These are phyloP conservation scores for Tragelaphus strepsiceros DNA, from an alignment of 2,113 vertebrate species.

Conservation along the genomic window DNA sequence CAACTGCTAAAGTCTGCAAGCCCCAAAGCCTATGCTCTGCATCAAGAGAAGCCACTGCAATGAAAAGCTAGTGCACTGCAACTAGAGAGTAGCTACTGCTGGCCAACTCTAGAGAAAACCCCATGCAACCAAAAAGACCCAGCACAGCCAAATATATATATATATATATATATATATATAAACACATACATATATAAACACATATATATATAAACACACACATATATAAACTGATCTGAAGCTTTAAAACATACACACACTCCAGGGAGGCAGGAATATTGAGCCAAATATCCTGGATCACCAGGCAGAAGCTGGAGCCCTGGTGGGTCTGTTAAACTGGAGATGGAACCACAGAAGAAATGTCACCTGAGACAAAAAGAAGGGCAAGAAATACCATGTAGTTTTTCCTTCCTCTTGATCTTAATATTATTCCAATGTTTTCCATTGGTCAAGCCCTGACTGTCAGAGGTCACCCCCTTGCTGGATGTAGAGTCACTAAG, in stretches of 20 bases:
- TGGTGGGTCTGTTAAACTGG: accelerated
- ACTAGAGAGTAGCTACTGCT: not conserved
- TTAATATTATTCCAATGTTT: not conserved
- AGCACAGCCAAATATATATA: accelerated
- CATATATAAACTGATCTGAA: not conserved
- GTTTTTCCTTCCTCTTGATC: not conserved
- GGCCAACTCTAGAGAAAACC: not conserved
- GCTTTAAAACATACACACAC: not conserved
- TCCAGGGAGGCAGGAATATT: no score
- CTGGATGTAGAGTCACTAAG: no score
- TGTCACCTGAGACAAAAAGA: no score
- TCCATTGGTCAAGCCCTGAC: not conserved
- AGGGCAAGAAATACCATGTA: not conserved
- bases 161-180: not conserved
- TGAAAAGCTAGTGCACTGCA: not conserved
- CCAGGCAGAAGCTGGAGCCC: no score
- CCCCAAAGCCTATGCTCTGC: not conserved
- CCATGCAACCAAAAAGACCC: not conserved
- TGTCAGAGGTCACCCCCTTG: not conserved
- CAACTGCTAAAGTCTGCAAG: not conserved
- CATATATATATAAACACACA: not conserved
- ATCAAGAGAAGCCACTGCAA: not conserved
- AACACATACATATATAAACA: no score
- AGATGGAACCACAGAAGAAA: not conserved
- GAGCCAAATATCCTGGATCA: not conserved